Evolutionary conservation across 1,140 invertebrate genomes (phyloP), one percentile per base, ranked within the genome.

Genomic region (Nebria ingens): DNA sequence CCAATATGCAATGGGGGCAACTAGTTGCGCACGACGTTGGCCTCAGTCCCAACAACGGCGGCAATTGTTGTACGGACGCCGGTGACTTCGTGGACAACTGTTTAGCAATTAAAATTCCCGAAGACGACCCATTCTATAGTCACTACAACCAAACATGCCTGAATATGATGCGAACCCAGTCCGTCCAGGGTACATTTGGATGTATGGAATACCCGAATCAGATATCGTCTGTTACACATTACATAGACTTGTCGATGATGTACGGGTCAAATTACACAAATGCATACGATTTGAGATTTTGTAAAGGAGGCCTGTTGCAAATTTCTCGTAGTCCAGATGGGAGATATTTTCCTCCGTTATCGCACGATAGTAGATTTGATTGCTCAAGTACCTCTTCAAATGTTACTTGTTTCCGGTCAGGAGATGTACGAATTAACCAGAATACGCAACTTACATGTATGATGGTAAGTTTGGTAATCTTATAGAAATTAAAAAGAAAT

Each of bases 341-440:
- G 2, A 79, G 85, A 62, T 86, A 77, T 75, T 73, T 82, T 3
- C 85, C 85, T 0, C 63, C 79, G 9, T 76, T 79, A 1, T 63
- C 67, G 1, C 85, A 86, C 64, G 73, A 79, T 45, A 79, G 75
- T 0, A 69, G 74, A 73, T 77, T 1, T 65, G 73, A 34, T 71
- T 71, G 19, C 54, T 68, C 2, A 73, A 69, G 21, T 81, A 85
- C 59, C 71, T 81, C 20, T 86, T 84, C 62, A 86, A 85, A 65
- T 64, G 73, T 29, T 13, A 42, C 19, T 52, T 59, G 45, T 19
- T 57, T 57, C 19, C 6, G 15, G 15, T 9, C 58, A 82, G 91
- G 92, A 56, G 92, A 95, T 63, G 71, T 76, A 21, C 73, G 92
- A 57, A 83, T 82, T 0, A 97, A 95, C 71, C 91, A 94, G 65